Base-by-base conservation (phyloP, 2,797 vertebrate species). In the Botia kubotai region DNA sequence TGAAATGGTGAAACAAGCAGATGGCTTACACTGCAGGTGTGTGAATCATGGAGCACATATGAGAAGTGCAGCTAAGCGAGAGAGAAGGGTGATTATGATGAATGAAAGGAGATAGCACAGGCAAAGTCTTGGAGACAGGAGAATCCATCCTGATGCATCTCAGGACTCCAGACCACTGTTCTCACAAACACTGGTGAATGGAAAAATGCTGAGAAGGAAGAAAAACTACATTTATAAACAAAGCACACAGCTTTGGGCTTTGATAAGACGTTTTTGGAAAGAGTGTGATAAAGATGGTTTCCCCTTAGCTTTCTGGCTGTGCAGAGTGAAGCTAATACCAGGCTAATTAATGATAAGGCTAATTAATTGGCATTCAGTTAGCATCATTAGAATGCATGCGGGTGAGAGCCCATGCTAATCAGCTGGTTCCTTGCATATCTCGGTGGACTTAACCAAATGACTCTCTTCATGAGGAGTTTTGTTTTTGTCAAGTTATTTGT, bases 321-420 rank as follows among this genome's bases (percentile, higher is more conserved):
- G 55, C 66, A 36, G n/a, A 16, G 39, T 53, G 72, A 29, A 69
- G 72, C 73, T 79, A 69, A 86, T 83, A 83, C 72, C 75, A 79
- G 75, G 72, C 23, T 26, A 26, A 26, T 26, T 26, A 26, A 26
- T 81, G 78, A 83, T 81, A 53, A 50, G 69, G 70, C 58, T 74
- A 83, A 83, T 85, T 79, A 87, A 85, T 85, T 75, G 79, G 16
- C 73, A 57, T 85, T 80, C 81, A 68, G 70, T 87, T 87, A 82
- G 71, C 72, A 52, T 82, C 81, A 83, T 87, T 87, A 83, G 81
- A 72, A 83, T 87, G 73, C 33, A 53, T 23, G 83, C 43, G 58
- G 83, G 58, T 82, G 69, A 82, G 50, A 65, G 70, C 81, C 70
- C 83, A 85, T 82, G 68, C 86, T 87, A 83, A 87, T 87, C 81